Evolutionary conservation across 2,888 invertebrate species (phyloP), one percentile per base, ranked within the genome.

Genomic region (Diabrotica balteata): DNA sequence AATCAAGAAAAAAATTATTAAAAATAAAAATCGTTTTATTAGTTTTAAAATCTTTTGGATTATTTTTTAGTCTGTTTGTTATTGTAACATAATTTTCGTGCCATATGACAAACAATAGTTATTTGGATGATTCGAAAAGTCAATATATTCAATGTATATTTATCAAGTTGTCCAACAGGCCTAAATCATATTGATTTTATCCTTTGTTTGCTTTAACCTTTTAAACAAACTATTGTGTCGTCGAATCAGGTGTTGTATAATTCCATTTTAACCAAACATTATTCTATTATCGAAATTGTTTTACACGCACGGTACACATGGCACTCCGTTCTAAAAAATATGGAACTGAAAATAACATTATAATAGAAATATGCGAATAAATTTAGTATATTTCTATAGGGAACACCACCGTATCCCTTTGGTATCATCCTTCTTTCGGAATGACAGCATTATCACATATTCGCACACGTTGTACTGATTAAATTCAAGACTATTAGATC

Each of bases 361-460:
- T 77, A 76, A 79, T 78, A 78, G 75, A 76, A 78, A 80, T 78
- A 77, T 73, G 74, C 70, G 78, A 79, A 81, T 81, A 80, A 80
- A 80, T 81, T 81, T 80, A 75, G 71, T 74, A 79, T 80, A 82
- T 82, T 82, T 81, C 82, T 82, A 78, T 78, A 73, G 82, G 82
- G 82, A 82, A 78, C 78, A 78, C 74, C 59, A 72, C 73, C 72
- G 72, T 73, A 76, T 83, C 83, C 83, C 83, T 77, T 78, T 78
- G 83, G 83, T 81, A 77, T 81, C 78, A 84, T 84, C 83, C 80
- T 83, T 84, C 83, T 84, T 84, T 78, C 75, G 75, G 79, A 82
- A 82, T 83, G 83, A 83, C 83, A 83, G 80, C 79, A 77, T 81
- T 83, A 83, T 82, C 82, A 82, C 81, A 81, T 78, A 79, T 78